Evolutionary conservation across 2,888 invertebrate species (phyloP), one percentile per base, ranked within the genome.

Genomic region (Ophraella communa): DNA sequence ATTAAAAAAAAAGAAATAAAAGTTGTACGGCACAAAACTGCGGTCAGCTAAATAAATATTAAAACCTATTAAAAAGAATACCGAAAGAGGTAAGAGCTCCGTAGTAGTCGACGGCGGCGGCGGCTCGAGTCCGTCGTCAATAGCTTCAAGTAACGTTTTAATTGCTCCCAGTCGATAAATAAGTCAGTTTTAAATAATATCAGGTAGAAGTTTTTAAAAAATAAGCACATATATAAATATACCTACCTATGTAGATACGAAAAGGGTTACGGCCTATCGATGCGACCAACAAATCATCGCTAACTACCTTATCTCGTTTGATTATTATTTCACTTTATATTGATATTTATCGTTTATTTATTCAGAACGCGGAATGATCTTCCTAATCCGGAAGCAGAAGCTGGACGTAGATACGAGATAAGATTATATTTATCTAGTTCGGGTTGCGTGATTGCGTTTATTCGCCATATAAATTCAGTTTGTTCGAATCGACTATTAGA

Each of bases 291-390:
- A 78, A 78, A 78, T 78, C 78, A 78, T 77, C 65, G 69, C 71
- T 74, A 77, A 77, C 77, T 71, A 76, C 76, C 69, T n/a, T n/a
- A 70, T 70, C 71, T 72, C 70, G n/a, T n/a, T n/a, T n/a, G n/a
- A n/a, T n/a, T n/a, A n/a, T 76, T 74, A 76, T 75, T 74, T 70
- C 73, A 66, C 67, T 74, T 76, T 76, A 77, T 76, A 77, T 55
- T 78, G 76, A 78, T 78, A 78, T 78, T 77, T 78, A 78, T 78
- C 74, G 76, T 73, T 77, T 76, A 77, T 77, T 47, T 55, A 59
- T 64, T 44, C 56, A 1, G 44, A 30, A 17, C 44, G 18, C n/a
- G n/a, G n/a, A n/a, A n/a, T n/a, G n/a, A n/a, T n/a, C n/a, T n/a
- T n/a, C n/a, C n/a, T n/a, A n/a, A n/a, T n/a, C n/a, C n/a, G n/a